phyloP scores from a whole-genome alignment of 2,797 vertebrate species.

The Delichon dasypus region DNA sequence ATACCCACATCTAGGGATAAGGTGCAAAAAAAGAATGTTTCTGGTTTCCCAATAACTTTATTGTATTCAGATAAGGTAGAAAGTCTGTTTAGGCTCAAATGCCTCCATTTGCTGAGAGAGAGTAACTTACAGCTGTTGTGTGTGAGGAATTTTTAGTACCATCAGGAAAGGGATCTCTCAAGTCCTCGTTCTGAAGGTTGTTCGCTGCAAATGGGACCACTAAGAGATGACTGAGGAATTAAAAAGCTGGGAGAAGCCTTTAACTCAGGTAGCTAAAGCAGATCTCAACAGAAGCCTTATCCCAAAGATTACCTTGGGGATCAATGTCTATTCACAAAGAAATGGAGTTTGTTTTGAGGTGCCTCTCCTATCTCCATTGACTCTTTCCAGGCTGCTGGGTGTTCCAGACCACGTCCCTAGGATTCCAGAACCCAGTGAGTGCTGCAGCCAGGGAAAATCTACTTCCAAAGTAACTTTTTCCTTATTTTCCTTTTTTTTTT shows the following conservation, averaged over 20 bases:
- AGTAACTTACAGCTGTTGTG: neutral
- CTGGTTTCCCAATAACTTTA: neutral
- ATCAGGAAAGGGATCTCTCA: neutral
- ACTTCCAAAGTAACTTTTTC: neutral
- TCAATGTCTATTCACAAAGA: neutral
- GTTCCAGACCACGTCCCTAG: rapidly evolving
- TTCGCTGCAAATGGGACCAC: neutral
- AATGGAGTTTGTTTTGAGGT: neutral
- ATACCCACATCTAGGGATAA: rapidly evolving
- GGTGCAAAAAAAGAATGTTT: neutral
- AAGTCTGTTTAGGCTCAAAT: neutral
- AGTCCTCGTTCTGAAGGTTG: neutral
- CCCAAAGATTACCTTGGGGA: neutral
- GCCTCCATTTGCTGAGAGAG: neutral
- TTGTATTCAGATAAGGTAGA: neutral
- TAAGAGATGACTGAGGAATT: neutral
- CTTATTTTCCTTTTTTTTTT: neutral
- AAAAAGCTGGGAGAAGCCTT: neutral
- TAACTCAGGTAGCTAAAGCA: neutral
- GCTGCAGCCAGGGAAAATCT: neutral
- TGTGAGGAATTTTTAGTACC: neutral
- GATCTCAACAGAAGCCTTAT: neutral
- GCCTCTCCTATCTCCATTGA: neutral
- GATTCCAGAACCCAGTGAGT: neutral
- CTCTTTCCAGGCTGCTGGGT: neutral